phyloP scores from a whole-genome alignment of 2,888 invertebrate species.

The Zygothrica quintamaculata region DNA sequence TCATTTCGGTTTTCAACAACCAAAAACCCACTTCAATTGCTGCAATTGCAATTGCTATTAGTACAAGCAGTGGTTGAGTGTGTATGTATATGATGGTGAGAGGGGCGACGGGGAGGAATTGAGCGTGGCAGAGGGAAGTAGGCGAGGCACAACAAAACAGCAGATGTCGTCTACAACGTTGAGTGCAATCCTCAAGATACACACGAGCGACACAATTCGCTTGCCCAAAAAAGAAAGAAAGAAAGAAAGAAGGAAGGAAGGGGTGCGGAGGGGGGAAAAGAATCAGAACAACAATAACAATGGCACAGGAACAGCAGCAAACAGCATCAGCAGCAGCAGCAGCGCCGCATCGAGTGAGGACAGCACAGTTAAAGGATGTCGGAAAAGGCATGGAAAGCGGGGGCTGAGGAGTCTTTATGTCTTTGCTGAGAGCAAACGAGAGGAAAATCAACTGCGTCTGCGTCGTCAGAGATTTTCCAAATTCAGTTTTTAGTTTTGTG shows the following conservation, averaged over 20 bases:
- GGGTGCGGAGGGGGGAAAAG: too few relatives aligned
- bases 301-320: slow-evolving; percentile 39
- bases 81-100: too few relatives aligned
- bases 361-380: too few relatives aligned
- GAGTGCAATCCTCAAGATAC: slow-evolving; percentile 59
- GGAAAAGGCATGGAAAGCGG: too few relatives aligned
- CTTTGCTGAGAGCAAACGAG: slow-evolving; percentile 21
- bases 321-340: neutral
- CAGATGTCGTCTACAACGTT: neutral
- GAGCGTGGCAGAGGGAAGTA: neutral
- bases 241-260: slow-evolving; percentile 41
- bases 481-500: too few relatives aligned
- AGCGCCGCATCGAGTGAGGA: neutral
- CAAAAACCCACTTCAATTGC: slow-evolving; percentile 13
- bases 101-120: too few relatives aligned
- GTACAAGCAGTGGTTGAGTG: too few relatives aligned
- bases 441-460: slow-evolving; percentile 26
- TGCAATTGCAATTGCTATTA: slow-evolving; percentile 36
- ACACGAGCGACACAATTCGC: slow-evolving; percentile 71
- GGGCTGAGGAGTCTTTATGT: slow-evolving; percentile 11
- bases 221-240: slow-evolving; percentile 51
- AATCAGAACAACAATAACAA: slow-evolving; percentile 60
- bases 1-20: slow-evolving; percentile 34
- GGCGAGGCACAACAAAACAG: neutral
- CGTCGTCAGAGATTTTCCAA: slow-evolving; percentile 26